Evolutionary conservation across 2,888 invertebrate genomes (phyloP).

Genomic region (Eucriotettix oculatus): DNA sequence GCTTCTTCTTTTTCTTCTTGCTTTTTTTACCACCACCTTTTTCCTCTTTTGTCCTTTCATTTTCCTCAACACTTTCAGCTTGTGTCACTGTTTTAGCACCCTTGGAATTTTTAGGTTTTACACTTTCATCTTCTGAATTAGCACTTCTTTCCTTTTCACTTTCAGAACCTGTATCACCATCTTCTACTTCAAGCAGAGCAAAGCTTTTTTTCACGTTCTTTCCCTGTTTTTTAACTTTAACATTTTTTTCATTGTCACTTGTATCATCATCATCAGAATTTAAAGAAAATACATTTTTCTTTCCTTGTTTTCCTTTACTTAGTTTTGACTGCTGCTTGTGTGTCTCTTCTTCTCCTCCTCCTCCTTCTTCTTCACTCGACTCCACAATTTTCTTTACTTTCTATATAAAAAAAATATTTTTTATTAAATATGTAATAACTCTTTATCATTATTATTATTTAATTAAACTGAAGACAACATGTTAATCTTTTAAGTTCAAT

Average conservation of each 20-base stretch:
- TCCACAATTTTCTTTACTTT: conserved; percentile 12
- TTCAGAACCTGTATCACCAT: conserved; percentile 4
- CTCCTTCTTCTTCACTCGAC: conserved; percentile 13
- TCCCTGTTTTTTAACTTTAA: conserved; percentile 6
- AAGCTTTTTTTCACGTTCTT: conserved; percentile 34
- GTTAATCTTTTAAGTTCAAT: too few species aligned
- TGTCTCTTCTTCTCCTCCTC: not conserved
- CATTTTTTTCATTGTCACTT: not conserved
- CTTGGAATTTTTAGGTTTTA: not conserved
- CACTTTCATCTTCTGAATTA: conserved; percentile 11
- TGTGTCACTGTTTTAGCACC: not conserved
- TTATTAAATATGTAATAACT: not conserved
- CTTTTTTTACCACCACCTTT: conserved; percentile 11
- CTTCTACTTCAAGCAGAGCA: conserved; percentile 46
- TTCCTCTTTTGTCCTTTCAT: conserved; percentile 6
- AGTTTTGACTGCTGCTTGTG: not conserved
- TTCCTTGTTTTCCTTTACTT: not conserved
- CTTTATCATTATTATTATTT: not conserved
- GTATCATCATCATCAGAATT: not conserved
- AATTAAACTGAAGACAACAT: too few species aligned
- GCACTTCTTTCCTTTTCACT: not conserved
- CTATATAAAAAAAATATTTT: conserved; percentile 3
- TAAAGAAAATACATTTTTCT: not conserved
- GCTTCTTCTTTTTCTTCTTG: conserved; percentile 35
- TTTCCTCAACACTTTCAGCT: not conserved